phyloP scores from a whole-genome alignment of 2,797 vertebrate species.

The Crax fasciolata region DNA sequence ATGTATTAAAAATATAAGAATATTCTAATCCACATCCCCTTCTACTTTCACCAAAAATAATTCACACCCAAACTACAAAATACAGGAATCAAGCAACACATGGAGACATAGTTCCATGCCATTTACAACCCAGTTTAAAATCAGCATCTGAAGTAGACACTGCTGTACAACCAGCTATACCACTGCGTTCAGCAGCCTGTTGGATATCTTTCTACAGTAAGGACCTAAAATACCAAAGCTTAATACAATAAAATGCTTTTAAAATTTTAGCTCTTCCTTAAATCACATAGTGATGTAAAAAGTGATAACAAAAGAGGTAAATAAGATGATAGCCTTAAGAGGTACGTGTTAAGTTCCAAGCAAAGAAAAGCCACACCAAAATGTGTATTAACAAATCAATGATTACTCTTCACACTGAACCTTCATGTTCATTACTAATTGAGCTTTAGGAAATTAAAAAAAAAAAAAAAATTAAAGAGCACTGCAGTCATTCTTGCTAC shows the following conservation, averaged over 20 bases:
- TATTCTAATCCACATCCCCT: too few relatives aligned
- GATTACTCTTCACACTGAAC: background rate
- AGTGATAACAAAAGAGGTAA: background rate
- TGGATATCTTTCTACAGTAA: background rate
- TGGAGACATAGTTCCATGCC: fast-evolving
- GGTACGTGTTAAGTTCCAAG: background rate
- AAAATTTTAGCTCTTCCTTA: background rate
- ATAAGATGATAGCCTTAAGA: background rate
- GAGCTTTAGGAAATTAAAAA: background rate
- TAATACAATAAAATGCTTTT: background rate
- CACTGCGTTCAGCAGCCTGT: background rate
- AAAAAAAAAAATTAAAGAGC: background rate
- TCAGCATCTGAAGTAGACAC: background rate
- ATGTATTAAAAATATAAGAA: too few relatives aligned
- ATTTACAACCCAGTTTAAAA: background rate
- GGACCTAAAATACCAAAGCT: background rate
- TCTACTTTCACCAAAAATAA: too few relatives aligned
- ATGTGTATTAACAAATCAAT: background rate
- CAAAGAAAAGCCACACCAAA: background rate
- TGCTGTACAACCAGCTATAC: too few relatives aligned
- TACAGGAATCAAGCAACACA: fast-evolving
- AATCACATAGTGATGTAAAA: background rate
- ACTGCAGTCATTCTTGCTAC: background rate
- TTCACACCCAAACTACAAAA: fast-evolving
- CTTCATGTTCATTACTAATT: background rate